These are phyloP conservation scores for Laticauda laticaudata DNA, from an alignment of 2,113 vertebrate species.

Conservation along the genomic window DNA sequence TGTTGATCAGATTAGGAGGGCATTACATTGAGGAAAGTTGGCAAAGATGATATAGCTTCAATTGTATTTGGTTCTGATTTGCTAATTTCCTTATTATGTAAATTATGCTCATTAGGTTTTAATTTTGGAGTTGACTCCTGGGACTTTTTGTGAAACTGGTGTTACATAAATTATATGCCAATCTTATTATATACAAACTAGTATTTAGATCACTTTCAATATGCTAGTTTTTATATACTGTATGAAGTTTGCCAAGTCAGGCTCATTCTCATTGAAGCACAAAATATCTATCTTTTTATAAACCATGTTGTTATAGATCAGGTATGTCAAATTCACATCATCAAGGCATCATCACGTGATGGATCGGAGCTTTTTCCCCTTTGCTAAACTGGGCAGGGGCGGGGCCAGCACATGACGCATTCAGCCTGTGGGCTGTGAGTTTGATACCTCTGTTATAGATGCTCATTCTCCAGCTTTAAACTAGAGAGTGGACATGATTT, in stretches of 20 bases:
- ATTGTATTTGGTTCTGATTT: not conserved
- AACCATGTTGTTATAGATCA: not conserved
- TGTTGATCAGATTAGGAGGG: not conserved
- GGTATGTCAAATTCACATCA: too few species aligned
- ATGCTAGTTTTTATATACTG: not conserved
- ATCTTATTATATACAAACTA: not conserved
- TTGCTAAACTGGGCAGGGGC: too few species aligned
- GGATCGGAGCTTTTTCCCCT: too few species aligned
- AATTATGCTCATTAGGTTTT: not conserved
- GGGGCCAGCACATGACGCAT: too few species aligned
- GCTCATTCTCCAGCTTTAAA: not conserved
- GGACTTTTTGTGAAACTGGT: not conserved
- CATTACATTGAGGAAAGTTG: not conserved
- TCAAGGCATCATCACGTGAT: too few species aligned
- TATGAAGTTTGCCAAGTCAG: not conserved
- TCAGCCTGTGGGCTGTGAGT: too few species aligned
- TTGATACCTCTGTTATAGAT: not conserved
- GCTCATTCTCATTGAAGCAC: not conserved
- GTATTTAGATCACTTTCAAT: not conserved
- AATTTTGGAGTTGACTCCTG: not conserved
- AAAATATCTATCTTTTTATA: not conserved
- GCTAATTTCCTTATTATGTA: not conserved
- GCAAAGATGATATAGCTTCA: not conserved
- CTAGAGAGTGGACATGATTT: not conserved
- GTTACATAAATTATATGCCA: conserved; percentile 1